These are phyloP conservation scores for Enteromius afrohamiltoni DNA, from an alignment of 2,797 vertebrate species.

Conservation along the genomic window DNA sequence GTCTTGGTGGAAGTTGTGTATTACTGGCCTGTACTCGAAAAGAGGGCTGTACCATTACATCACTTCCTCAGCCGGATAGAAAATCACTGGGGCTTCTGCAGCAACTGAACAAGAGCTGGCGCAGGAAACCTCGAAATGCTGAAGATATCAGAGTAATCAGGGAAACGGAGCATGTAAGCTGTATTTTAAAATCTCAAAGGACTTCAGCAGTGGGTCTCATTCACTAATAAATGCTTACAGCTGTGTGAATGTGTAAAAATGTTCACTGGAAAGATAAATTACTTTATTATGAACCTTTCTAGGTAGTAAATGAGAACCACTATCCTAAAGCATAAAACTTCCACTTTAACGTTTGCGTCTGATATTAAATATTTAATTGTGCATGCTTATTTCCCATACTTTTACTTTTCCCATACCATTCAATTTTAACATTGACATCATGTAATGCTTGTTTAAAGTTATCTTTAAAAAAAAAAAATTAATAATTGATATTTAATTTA, in stretches of 20 bases:
- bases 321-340: not conserved
- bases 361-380: not conserved
- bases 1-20: constrained; percentile 85
- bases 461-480: not conserved
- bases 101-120: constrained; percentile 68
- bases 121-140: constrained; percentile 45
- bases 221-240: not conserved
- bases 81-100: constrained; percentile 79
- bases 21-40: constrained; percentile 81
- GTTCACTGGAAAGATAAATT: too few relatives aligned
- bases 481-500: not conserved
- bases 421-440: not conserved
- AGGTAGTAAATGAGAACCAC: not conserved
- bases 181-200: not conserved
- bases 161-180: not conserved
- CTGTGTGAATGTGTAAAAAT: not conserved
- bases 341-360: not conserved
- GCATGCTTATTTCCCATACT: not conserved
- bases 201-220: not conserved
- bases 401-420: too few relatives aligned
- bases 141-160: not conserved
- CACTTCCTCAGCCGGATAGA: constrained; percentile 71
- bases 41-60: constrained; percentile 75
- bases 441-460: not conserved
- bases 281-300: not conserved